Conservation (phyloP, 2,113 vertebrate species). For the Xiphophorus couchianus region DNA sequence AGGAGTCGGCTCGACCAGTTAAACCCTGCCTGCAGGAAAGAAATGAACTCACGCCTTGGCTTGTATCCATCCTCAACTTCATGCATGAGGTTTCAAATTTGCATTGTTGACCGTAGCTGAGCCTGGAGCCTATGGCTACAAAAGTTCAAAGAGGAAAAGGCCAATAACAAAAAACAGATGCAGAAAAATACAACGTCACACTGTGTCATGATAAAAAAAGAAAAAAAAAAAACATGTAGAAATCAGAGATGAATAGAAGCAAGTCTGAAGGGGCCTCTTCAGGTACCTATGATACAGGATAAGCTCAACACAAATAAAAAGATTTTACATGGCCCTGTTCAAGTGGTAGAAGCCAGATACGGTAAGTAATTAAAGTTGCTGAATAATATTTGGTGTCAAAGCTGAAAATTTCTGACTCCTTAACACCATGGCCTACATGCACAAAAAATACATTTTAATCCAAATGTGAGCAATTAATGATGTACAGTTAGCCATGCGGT, state of each 20-base stretch:
- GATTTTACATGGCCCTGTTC: too few species aligned
- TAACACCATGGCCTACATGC: too few species aligned
- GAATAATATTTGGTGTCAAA: too few species aligned
- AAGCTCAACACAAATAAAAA: too few species aligned
- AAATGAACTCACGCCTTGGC: neutral
- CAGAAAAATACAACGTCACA: neutral
- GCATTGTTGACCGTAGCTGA: neutral
- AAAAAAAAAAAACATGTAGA: neutral
- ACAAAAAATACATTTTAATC: too few species aligned
- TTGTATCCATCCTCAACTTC: neutral
- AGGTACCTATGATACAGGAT: too few species aligned
- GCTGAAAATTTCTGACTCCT: too few species aligned
- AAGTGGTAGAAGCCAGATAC: too few species aligned
- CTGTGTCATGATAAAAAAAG: neutral
- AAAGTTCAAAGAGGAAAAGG: neutral
- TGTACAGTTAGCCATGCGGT: too few species aligned
- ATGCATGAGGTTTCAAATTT: slow-evolving; percentile 4
- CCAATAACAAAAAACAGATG: neutral
- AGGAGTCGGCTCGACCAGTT: neutral
- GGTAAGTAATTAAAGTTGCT: too few species aligned
- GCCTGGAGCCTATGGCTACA: neutral
- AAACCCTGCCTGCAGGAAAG: neutral
- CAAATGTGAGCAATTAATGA: too few species aligned
- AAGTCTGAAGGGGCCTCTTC: too few species aligned
- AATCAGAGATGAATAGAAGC: neutral